Percentiles rank a stretch among this genome's conserved stretches.
These are phyloP conservation scores for Pandemis corylana DNA, from an alignment of 2,888 invertebrate species.

Conservation along the genomic window DNA sequence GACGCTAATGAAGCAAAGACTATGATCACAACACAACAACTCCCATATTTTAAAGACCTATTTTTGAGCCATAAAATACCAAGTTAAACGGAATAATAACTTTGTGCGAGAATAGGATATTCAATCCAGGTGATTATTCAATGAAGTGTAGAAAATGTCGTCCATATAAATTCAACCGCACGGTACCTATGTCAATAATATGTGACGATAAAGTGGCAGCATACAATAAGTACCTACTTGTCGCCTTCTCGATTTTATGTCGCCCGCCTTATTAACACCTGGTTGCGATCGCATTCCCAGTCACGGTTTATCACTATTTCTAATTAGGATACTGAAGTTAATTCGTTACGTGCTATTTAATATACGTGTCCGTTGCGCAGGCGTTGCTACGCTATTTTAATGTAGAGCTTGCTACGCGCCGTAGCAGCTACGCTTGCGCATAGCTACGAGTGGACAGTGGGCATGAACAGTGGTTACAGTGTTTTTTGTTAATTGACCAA, in stretches of 20 bases:
- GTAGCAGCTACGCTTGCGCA: slow-evolving; percentile 38
- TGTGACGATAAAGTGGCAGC: slow-evolving; percentile 10
- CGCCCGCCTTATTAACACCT: slow-evolving; percentile 25
- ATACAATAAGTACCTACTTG: not conserved
- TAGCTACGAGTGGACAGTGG: slow-evolving; percentile 19
- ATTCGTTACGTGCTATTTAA: slow-evolving; percentile 12
- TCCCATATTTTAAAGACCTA: not conserved
- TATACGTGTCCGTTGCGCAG: not conserved
- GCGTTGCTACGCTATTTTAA: slow-evolving; percentile 10
- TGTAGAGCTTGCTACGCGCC: slow-evolving; percentile 30
- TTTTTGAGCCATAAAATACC: not conserved
- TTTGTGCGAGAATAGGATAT: not conserved
- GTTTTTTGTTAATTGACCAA: not conserved
- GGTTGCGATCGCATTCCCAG: slow-evolving; percentile 23
- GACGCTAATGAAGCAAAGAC: not conserved
- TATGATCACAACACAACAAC: not conserved
- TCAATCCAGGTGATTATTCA: not conserved
- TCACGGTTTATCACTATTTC: slow-evolving; percentile 20
- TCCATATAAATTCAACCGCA: not conserved
- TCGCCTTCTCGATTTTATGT: slow-evolving; percentile 16
- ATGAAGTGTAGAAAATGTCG: too few species aligned
- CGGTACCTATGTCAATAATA: too few species aligned
- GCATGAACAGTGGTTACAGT: not conserved
- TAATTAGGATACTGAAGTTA: slow-evolving; percentile 15
- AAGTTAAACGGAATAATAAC: not conserved